Conservation (phyloP, 2,888 invertebrate genomes). For the Odontocerum albicorne region DNA sequence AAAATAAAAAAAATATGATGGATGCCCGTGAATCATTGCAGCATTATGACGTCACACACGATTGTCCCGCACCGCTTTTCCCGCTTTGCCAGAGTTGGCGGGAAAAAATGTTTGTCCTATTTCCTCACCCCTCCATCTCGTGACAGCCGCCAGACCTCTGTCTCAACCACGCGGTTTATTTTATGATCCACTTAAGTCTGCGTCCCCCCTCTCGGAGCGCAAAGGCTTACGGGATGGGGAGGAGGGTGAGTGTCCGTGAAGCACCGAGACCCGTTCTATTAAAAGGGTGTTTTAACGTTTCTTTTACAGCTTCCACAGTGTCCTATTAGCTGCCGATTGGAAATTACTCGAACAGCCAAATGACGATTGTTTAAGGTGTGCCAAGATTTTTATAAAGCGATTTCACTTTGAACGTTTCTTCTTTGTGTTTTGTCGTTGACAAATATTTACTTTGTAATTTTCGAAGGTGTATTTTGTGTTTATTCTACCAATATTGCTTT, state of each 20-base stretch:
- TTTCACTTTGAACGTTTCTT: too few species aligned
- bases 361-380: not conserved
- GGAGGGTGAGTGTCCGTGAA: conserved; percentile 8
- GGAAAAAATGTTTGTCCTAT: conserved; percentile 23
- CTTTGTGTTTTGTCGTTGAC: too few species aligned
- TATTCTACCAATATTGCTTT: too few species aligned
- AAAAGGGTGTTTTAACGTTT: conserved; percentile 24
- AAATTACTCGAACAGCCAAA: conserved; percentile 14
- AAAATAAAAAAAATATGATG: conserved; percentile 1
- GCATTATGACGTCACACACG: conserved; percentile 26
- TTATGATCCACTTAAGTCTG: conserved; percentile 37
- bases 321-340: conserved; percentile 17
- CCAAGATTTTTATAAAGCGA: too few species aligned
- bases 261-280: conserved; percentile 15
- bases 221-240: not conserved
- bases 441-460: too few species aligned
- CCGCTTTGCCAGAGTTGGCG: conserved; percentile 13
- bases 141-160: conserved; percentile 29
- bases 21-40: conserved; percentile 14
- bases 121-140: conserved; percentile 17
- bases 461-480: too few species aligned
- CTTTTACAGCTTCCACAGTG: conserved; percentile 22
- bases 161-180: conserved; percentile 35
- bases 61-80: conserved; percentile 18
- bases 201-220: conserved; percentile 4